Evolutionary conservation across 1,140 invertebrate species (phyloP).

Genomic region (Penaeus chinensis): DNA sequence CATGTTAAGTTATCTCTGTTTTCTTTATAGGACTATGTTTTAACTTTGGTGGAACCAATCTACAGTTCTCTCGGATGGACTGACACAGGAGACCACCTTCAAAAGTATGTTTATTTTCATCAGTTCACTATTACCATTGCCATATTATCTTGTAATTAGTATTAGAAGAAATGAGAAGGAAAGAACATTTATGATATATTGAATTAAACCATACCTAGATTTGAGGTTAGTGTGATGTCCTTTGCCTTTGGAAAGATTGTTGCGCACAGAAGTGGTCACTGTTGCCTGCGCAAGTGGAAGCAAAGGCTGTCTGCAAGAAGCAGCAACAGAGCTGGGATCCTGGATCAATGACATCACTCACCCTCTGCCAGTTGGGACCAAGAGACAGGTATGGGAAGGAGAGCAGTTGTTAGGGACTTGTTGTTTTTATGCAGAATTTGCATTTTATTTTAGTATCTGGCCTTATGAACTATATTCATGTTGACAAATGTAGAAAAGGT

Average conservation of each 20-base stretch:
- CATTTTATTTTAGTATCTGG: too few species aligned
- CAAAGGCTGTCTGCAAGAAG: conserved; percentile 39
- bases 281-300: conserved; percentile 46
- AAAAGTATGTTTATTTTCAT: conserved; percentile 70
- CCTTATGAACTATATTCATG: too few species aligned
- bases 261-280: conserved; percentile 47
- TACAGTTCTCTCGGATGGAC: conserved; percentile 74
- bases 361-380: conserved; percentile 45
- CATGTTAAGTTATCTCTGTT: conserved; percentile 67
- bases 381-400: conserved; percentile 44
- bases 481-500: too few species aligned
- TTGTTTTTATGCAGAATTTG: too few species aligned
- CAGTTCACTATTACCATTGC: neutral
- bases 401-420: neutral
- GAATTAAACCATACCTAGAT: too few species aligned
- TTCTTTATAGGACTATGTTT: conserved; percentile 40
- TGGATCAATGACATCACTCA: conserved; percentile 38
- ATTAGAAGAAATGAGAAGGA: too few species aligned
- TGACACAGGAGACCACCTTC: conserved; percentile 72
- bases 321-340: conserved; percentile 25
- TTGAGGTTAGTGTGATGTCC: too few species aligned
- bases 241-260: conserved; percentile 28
- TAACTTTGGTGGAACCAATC: conserved; percentile 66
- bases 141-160: too few species aligned
- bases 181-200: too few species aligned